Evolutionary conservation across 2,113 vertebrate species (phyloP).

Genomic region (Rhipidura dahli): DNA sequence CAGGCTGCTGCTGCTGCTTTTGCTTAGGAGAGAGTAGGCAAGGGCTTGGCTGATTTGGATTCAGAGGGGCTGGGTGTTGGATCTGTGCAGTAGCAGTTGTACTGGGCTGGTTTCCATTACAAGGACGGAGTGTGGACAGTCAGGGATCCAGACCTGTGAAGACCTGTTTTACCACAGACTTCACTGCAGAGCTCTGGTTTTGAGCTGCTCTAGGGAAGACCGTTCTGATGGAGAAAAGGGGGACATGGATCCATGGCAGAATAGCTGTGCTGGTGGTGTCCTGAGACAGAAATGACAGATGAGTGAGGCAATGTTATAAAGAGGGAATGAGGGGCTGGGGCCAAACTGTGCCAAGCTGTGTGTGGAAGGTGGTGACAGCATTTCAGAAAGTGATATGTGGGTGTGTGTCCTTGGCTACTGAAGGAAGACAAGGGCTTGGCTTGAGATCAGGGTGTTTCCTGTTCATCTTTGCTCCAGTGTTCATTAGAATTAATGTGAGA

Average conservation of each 20-base stretch:
- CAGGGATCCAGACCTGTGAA: not conserved
- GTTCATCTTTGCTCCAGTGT: not conserved
- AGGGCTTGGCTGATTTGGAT: not conserved
- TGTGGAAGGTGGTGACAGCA: not conserved
- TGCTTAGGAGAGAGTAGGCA: not conserved
- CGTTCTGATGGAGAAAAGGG: not conserved
- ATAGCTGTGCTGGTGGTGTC: not conserved
- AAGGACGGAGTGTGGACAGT: not conserved
- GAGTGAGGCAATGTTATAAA: not conserved
- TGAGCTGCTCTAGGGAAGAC: not conserved
- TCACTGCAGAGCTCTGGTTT: not conserved
- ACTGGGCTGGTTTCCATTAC: not conserved
- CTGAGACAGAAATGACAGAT: not conserved
- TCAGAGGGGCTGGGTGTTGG: not conserved
- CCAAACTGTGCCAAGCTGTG: not conserved
- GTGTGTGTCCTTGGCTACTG: not conserved
- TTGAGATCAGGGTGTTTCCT: not conserved
- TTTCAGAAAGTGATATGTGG: not conserved
- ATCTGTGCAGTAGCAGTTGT: not conserved
- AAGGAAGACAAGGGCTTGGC: not conserved
- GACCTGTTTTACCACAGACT: not conserved
- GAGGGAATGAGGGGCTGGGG: not conserved
- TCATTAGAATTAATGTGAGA: not conserved
- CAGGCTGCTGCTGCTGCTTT: not conserved
- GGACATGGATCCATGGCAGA: not conserved